Base-by-base conservation (phyloP, 2,888 invertebrate species). In the Chrysolina haemoptera region DNA sequence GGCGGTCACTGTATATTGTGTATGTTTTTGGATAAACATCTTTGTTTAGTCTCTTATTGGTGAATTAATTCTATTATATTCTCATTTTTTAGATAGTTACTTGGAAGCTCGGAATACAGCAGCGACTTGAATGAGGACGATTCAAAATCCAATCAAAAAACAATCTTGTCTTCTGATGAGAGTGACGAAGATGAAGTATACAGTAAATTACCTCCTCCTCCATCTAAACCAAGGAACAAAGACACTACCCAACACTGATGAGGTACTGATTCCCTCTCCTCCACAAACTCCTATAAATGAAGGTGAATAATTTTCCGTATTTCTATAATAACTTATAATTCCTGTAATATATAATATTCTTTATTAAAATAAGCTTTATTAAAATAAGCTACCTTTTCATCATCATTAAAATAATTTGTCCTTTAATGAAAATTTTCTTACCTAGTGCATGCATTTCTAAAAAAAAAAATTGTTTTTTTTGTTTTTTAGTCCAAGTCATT, bases 81-180 rank as follows among this genome's bases (percentile, higher is more conserved):
- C 41, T 64, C 22, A 64, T 64, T 64, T 64, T 10, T 50, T n/a
- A 18, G 43, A 64, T 46, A 64, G 20, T 64, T 46, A 64, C 14
- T 11, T 46, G 64, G 18, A 46, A 64, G 64, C 63, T 46, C 41
- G 64, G 43, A 64, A 43, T 64, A 46, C 14, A 64, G 64, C 27
- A 64, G 64, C n/a, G 64, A 22, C 20, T 43, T 46, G 20, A 46
- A 64, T 43, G 64, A 64, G 16, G 20, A 64, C 9, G 64, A 46
- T 43, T 46, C 43, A 1, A 46, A 64, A 43, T 43, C 20, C 18
- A 41, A 43, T 11, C n/a, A 63, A 64, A 18, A 41, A 46, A 9
- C n/a, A 18, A 64, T 43, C 41, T 64, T 14, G 20, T 64, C 64
- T 14, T 41, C 41, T 20, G 64, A 43, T 22, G 43, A 64, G 41